phyloP scores from a whole-genome alignment of 2,888 invertebrate species.

The Beris chalybata region DNA sequence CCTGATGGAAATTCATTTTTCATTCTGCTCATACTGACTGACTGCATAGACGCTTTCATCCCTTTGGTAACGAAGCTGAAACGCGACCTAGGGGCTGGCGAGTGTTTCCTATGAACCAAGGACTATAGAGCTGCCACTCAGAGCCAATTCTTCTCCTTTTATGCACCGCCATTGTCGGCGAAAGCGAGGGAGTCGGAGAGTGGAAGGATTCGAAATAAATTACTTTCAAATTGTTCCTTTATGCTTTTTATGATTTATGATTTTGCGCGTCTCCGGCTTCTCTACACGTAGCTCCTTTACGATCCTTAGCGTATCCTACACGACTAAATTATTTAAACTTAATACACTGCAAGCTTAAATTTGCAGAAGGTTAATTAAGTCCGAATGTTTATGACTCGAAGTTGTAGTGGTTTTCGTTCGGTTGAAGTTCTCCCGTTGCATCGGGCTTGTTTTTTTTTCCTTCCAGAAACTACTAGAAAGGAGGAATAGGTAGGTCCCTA shows the following conservation, averaged over 20 bases:
- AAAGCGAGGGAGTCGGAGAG: conserved; percentile 9
- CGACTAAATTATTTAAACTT: conserved; percentile 38
- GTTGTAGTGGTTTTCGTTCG: too few species aligned
- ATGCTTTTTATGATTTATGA: conserved; percentile 39
- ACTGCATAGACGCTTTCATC: conserved; percentile 31
- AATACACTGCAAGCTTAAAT: conserved; percentile 36
- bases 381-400: conserved; percentile 35
- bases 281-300: conserved; percentile 11
- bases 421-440: too few species aligned
- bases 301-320: conserved; percentile 34
- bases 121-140: conserved; percentile 34
- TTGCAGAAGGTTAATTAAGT: conserved; percentile 36
- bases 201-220: conserved; percentile 33
- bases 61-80: conserved; percentile 18
- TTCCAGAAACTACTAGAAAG: too few species aligned
- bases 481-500: too few species aligned
- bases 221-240: conserved; percentile 38
- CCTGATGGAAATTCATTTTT: conserved; percentile 38
- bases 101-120: conserved; percentile 7
- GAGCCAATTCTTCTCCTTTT: conserved; percentile 12
- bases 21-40: conserved; percentile 32
- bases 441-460: too few species aligned
- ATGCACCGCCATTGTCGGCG: conserved; percentile 22
- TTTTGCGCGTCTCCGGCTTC: conserved; percentile 27
- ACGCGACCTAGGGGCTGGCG: conserved; percentile 3